These are phyloP conservation scores for Metallyticus violacea DNA, from an alignment of 2,888 invertebrate species.

Conservation along the genomic window DNA sequence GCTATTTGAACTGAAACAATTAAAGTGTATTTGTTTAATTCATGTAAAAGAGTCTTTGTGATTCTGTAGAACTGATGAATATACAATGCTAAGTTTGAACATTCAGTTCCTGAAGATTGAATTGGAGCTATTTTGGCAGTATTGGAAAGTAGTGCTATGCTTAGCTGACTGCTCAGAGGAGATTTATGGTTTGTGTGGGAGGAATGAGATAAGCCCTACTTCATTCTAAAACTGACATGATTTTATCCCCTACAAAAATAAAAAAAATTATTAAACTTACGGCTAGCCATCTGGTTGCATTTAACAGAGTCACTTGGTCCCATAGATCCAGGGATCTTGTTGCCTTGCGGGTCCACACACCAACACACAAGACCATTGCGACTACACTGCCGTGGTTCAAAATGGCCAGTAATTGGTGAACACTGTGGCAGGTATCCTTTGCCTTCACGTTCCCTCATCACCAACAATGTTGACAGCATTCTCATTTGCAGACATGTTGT, in stretches of 20 bases:
- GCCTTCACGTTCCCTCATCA: constrained; percentile 75
- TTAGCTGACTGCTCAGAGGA: too few relatives aligned
- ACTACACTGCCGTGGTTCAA: constrained; percentile 74
- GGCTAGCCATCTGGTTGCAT: constrained; percentile 50
- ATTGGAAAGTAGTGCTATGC: too few relatives aligned
- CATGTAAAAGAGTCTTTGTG: too few relatives aligned
- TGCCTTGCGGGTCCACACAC: constrained; percentile 77
- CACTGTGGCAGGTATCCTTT: constrained; percentile 84
- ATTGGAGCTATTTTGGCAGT: too few relatives aligned
- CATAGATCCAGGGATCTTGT: constrained; percentile 76
- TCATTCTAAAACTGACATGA: not conserved
- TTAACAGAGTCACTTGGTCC: constrained; percentile 68
- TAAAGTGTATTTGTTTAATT: too few relatives aligned
- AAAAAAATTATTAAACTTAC: not conserved
- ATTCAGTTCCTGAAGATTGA: too few relatives aligned
- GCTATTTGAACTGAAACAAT: not conserved
- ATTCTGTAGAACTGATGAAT: too few relatives aligned
- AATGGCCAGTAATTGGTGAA: constrained; percentile 59
- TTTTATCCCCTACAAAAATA: not conserved
- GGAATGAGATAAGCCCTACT: too few relatives aligned
- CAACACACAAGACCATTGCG: constrained; percentile 83
- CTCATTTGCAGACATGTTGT: constrained; percentile 77
- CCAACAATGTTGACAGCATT: constrained; percentile 71
- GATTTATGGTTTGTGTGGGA: too few relatives aligned
- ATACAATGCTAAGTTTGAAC: too few relatives aligned